These are phyloP conservation scores for Podotricha telesiphe DNA, from an alignment of 2,888 invertebrate genomes.

Conservation along the genomic window DNA sequence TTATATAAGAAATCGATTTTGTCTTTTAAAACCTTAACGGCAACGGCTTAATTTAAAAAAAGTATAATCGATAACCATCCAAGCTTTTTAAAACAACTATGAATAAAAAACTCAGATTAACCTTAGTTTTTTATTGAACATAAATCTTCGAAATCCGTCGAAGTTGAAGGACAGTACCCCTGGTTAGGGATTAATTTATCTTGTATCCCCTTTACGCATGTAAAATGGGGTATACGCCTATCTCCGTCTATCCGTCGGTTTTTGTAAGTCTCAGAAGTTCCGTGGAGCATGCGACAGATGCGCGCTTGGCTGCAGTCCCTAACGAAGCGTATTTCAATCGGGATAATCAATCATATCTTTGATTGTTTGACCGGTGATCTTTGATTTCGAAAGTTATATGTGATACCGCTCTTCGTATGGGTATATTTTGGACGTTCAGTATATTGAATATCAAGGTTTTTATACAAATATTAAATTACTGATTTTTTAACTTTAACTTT, in stretches of 20 bases:
- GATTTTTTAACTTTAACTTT: slow-evolving; percentile 2
- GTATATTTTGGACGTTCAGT: slow-evolving; percentile 14
- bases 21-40: background rate
- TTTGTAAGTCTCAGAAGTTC: slow-evolving; percentile 78
- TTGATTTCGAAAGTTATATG: slow-evolving; percentile 56
- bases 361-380: slow-evolving; percentile 73
- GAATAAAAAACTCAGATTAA: slow-evolving; percentile 43
- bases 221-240: slow-evolving; percentile 50
- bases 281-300: slow-evolving; percentile 80
- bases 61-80: slow-evolving; percentile 18
- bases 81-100: slow-evolving; percentile 25
- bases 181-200: slow-evolving; percentile 61
- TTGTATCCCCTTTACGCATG: slow-evolving; percentile 55
- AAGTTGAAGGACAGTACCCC: slow-evolving; percentile 63
- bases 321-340: slow-evolving; percentile 79
- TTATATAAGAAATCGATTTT: background rate
- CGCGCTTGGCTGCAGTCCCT: slow-evolving; percentile 77
- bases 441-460: slow-evolving; percentile 11
- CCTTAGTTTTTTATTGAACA: slow-evolving; percentile 43
- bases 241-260: slow-evolving; percentile 64
- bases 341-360: slow-evolving; percentile 81
- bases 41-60: slow-evolving; percentile 7
- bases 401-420: slow-evolving; percentile 37
- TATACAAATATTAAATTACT: background rate
- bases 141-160: slow-evolving; percentile 60